Evolutionary conservation across 2,113 vertebrate genomes (phyloP), one percentile per base, ranked within the genome.

Genomic region (Bujurquina vittata): DNA sequence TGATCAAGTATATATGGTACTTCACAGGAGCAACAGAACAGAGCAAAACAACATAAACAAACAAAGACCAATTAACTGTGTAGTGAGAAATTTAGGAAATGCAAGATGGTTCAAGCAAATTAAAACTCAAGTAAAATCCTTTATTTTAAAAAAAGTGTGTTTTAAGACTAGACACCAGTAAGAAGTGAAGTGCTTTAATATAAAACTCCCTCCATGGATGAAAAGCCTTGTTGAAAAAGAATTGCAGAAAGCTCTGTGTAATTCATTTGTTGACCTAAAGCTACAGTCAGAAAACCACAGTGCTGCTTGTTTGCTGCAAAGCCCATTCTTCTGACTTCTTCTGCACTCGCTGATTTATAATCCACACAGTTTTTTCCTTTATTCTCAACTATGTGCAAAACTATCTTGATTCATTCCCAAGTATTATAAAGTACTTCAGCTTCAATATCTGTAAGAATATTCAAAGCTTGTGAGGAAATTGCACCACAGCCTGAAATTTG

Each of bases 251-350:
- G 22, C 63, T n/a, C 60, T 83, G 20, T 65, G 72, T 57, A 54
- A 75, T 81, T 87, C 12, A 78, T 80, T 22, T 26, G 7, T 7
- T 84, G 58, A 80, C 49, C 49, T 20, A 52, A 3, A 67, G 49
- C n/a, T 46, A 18, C n/a, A 37, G 23, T 78, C 77, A 43, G 5
- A 75, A 69, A 76, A 81, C 43, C 65, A 69, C 2, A 62, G 18
- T 58, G 59, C 49, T 84, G 52, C 6, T 79, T 55, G 35, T 61
- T 79, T 84, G 56, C 23, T 61, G 37, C 69, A 65, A 18, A 55
- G 58, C 49, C 11, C 37, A 52, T 81, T 75, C 11, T 20, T 75
- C 35, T 78, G 11, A 77, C 1, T 18, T 75, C 26, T 60, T 43
- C 31, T 23, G 17, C 31, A 49, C 17, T 8, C 5, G 2, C 7